Evolutionary conservation across 2,113 vertebrate species (phyloP), one percentile per base, ranked within the genome.

Genomic region (Campylomormyrus tamandua): DNA sequence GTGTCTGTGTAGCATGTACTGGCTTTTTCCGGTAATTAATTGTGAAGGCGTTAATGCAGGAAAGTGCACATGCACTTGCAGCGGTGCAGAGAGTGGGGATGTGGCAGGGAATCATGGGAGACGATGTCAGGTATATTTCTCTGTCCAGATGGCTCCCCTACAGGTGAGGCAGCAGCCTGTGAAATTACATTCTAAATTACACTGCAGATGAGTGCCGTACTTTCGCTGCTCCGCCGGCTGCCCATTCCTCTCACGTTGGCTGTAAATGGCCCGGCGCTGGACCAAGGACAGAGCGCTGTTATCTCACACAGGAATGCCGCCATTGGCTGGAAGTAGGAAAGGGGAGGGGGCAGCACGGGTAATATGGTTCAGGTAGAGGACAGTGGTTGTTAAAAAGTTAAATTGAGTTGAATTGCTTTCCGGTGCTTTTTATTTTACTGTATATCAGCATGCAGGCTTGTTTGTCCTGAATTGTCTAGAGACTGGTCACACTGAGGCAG

Each of bases 141-240:
- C 89, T 90, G 92, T 93, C 93, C 94, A 95, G 95, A 94, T 94
- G 92, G 95, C 94, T 94, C 94, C 96, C 95, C 96, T 97, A 96
- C 95, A 96, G 97, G 96, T 97, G 96, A 97, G 93, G 95, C 97
- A 98, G 95, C 92, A 95, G 97, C 95, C 96, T 97, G 96, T 98
- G 98, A 98, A 98, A 98, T 98, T 98, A 93, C 96, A 94, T 97
- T 96, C 94, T 96, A 94, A 97, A 97, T 97, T 97, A 96, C 94
- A 94, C 92, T 91, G 86, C 90, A 92, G 92, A 94, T 95, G 94
- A 96, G 93, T 94, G 90, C 90, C 91, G 94, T 92, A 90, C 92
- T 92, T 88, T 66, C 4, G 27, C 35, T 66, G 87, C 89, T 90
- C 77, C 91, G 90, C 17, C 89, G 93, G 92, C 93, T 10, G 62